Percentiles rank a stretch among this genome's conserved stretches.
phyloP scores from a whole-genome alignment of 1,140 invertebrate species.

The Whitmania pigra region DNA sequence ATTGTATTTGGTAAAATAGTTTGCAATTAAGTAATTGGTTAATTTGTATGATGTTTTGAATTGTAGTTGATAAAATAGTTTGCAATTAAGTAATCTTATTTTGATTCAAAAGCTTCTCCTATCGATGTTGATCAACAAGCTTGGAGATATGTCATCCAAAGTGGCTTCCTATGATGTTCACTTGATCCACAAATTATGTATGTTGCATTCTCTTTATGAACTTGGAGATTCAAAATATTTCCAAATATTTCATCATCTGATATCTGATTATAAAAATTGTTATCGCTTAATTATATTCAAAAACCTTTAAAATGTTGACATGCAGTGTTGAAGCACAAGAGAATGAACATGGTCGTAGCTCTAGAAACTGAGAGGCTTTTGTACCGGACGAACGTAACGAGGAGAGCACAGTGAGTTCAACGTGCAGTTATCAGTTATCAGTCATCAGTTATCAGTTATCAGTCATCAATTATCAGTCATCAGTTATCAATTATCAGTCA shows the following conservation, averaged over 20 bases:
- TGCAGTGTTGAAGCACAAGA: constrained; percentile 59
- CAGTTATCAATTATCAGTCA: too few relatives aligned
- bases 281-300: background rate
- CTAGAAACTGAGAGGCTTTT: constrained; percentile 76
- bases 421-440: too few relatives aligned
- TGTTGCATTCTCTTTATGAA: constrained; percentile 4
- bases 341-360: constrained; percentile 77
- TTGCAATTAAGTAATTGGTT: constrained; percentile 20
- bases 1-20: too few relatives aligned
- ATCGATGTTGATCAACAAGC: constrained; percentile 73
- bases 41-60: too few relatives aligned
- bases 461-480: too few relatives aligned
- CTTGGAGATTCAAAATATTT: too few relatives aligned
- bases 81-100: too few relatives aligned
- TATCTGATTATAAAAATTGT: too few relatives aligned
- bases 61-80: too few relatives aligned
- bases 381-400: constrained; percentile 69
- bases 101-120: constrained; percentile 50
- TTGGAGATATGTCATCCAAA: constrained; percentile 78
- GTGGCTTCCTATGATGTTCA: constrained; percentile 74
- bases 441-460: too few relatives aligned
- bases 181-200: constrained; percentile 68
- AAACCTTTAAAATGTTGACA: constrained; percentile 17
- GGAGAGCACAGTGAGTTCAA: constrained; percentile 56
- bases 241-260: too few relatives aligned